Evolutionary conservation across 2,113 vertebrate genomes (phyloP), one percentile per base, ranked within the genome.

Genomic region (Rynchops niger): DNA sequence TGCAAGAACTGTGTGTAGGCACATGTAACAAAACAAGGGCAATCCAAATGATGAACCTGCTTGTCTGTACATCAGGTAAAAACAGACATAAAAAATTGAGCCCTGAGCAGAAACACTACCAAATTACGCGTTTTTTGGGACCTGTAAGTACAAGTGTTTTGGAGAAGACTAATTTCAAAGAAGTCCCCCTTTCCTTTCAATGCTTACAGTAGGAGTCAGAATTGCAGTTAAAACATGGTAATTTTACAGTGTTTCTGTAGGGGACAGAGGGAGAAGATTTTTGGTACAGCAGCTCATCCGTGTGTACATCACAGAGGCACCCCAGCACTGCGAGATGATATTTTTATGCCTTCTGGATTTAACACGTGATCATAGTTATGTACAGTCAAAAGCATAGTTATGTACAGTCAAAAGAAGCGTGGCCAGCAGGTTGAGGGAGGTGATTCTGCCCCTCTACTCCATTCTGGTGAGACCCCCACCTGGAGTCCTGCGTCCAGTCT

Each of bases 351-450:
- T 18, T 20, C 0, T 5, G 9, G 21, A 32, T 23, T 17, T 4
- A 8, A 9, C 0, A 15, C 2, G 4, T 2, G 30, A 4, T 8
- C 34, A 1, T 23, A 4, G n/a, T 6, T 26, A 34, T 2, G 9
- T 11, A 20, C 20, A 43, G 40, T 32, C 40, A 32, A 43, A 66
- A 32, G 47, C 2, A 1, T 23, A 4, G n/a, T 6, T 26, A 34
- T 2, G 9, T 11, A 20, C 20, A 43, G 40, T 32, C 40, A 32
- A 43, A 66, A 32, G 62, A 20, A 63, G 26, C 5, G 2, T 29
- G 61, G 36, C 25, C 61, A 63, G 26, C 61, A 40, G 61, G 61
- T 42, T 4, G 12, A 63, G 38, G 26, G 11, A 63, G n/a, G 59
- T 38, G 61, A 19, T 40, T 62, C 36, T 36, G 22, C 14, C n/a